Percentiles rank a stretch among this genome's conserved stretches.
Conservation (phyloP, 2,888 invertebrate species). For the Dilophus febrilis region DNA sequence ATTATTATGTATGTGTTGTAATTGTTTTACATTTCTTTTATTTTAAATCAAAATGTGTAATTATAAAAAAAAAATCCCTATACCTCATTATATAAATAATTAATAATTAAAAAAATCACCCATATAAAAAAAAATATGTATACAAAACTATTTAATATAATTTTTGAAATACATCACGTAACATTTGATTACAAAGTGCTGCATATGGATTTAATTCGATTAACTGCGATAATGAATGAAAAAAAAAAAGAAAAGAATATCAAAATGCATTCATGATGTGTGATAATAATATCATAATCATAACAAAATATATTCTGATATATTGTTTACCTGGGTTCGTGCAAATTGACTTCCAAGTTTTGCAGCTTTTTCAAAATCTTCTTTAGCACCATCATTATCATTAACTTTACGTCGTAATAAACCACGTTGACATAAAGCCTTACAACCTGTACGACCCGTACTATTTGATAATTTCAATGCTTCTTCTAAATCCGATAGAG, state of each 20-base stretch:
- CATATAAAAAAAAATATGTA: too few species aligned
- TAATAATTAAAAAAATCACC: too few species aligned
- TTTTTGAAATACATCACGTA: conserved; percentile 55
- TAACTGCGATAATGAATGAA: too few species aligned
- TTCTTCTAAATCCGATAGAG: conserved; percentile 53
- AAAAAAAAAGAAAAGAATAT: conserved; percentile 8
- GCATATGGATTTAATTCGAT: conserved; percentile 87
- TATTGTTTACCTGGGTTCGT: conserved; percentile 47
- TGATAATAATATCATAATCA: too few species aligned
- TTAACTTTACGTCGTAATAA: conserved; percentile 54
- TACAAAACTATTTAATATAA: conserved; percentile 23
- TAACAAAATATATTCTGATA: too few species aligned
- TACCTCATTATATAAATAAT: too few species aligned
- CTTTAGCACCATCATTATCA: conserved; percentile 47
- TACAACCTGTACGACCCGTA: conserved; percentile 46
- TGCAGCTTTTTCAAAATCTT: conserved; percentile 64
- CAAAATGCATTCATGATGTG: too few species aligned
- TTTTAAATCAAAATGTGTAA: too few species aligned
- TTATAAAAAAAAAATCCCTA: too few species aligned
- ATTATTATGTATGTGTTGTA: too few species aligned
- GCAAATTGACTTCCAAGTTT: conserved; percentile 75
- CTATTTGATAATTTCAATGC: conserved; percentile 45
- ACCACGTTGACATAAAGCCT: conserved; percentile 73
- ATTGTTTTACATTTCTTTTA: too few species aligned
- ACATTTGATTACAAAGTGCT: conserved; percentile 89